phyloP scores from a whole-genome alignment of 1,140 invertebrate species.

The Cylas formicarius region DNA sequence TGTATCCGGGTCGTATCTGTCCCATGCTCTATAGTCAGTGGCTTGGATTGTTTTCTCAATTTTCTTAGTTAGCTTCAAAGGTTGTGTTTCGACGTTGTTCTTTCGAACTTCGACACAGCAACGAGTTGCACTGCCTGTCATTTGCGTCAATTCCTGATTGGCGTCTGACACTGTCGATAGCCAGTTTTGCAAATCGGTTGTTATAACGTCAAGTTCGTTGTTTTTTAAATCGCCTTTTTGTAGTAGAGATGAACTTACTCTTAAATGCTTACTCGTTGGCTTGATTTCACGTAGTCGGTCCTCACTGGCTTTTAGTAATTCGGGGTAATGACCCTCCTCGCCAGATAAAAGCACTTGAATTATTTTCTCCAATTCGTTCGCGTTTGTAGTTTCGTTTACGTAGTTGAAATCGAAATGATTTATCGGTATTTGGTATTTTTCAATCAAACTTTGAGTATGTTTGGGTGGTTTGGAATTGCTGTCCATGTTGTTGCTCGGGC shows the following conservation, averaged over 20 bases:
- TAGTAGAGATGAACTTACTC: conserved; percentile 45
- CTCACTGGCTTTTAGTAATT: conserved; percentile 50
- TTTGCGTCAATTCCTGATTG: conserved; percentile 30
- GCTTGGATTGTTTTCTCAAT: conserved; percentile 41
- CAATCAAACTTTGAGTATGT: conserved; percentile 43
- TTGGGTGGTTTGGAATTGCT: no score
- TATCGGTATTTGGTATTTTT: conserved; percentile 53
- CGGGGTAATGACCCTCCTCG: conserved; percentile 60
- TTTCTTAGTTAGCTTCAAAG: conserved; percentile 18
- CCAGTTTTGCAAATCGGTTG: conserved; percentile 39
- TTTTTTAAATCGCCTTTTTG: conserved; percentile 38
- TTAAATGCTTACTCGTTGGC: conserved; percentile 48
- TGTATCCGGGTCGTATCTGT: conserved; percentile 61
- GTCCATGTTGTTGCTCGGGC: no score
- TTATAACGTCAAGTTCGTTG: conserved; percentile 41
- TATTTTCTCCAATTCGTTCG: conserved; percentile 53
- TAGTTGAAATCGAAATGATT: conserved; percentile 54
- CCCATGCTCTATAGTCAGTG: conserved; percentile 59
- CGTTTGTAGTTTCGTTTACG: conserved; percentile 47
- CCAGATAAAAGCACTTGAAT: conserved; percentile 54
- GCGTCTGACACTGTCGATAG: conserved; percentile 23
- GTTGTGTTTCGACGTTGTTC: conserved; percentile 13
- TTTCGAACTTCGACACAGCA: conserved; percentile 16
- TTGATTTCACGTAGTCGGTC: conserved; percentile 46
- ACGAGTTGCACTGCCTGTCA: conserved; percentile 19